These are phyloP conservation scores for Myocastor coypus DNA, from an alignment of 2,113 vertebrate species.

Conservation along the genomic window DNA sequence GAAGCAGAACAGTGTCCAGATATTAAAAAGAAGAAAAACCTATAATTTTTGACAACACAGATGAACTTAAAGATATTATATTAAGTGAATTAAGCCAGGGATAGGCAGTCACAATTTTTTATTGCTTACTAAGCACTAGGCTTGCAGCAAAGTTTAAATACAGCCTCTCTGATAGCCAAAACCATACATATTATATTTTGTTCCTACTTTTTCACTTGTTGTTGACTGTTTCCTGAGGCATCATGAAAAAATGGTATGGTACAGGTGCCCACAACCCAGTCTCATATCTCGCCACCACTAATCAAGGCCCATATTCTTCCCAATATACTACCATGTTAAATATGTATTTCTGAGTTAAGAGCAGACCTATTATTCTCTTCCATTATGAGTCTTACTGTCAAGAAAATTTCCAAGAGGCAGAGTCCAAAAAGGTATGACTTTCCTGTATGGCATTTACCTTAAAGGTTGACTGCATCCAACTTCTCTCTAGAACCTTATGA, in stretches of 20 bases:
- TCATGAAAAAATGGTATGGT: not conserved
- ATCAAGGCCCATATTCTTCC: not conserved
- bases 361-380: not conserved
- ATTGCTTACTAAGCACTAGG: not conserved
- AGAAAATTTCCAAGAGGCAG: not conserved
- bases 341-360: conserved; percentile 18
- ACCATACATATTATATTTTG: not conserved
- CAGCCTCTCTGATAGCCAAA: conserved; percentile 13
- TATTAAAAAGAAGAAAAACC: not conserved
- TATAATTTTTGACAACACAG: not conserved
- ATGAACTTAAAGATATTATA: not conserved
- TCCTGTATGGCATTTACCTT: conserved; percentile 58
- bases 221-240: not conserved
- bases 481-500: conserved; percentile 64
- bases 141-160: not conserved
- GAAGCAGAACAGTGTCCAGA: not conserved
- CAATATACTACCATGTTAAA: not conserved
- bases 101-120: not conserved
- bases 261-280: not conserved
- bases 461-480: conserved; percentile 43
- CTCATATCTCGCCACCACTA: not conserved
- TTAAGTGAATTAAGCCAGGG: not conserved
- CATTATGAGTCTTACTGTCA: not conserved
- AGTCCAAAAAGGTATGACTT: conserved; percentile 5
- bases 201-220: not conserved